Evolutionary conservation across 2,113 vertebrate species (phyloP).

Genomic region (Xiphophorus hellerii): DNA sequence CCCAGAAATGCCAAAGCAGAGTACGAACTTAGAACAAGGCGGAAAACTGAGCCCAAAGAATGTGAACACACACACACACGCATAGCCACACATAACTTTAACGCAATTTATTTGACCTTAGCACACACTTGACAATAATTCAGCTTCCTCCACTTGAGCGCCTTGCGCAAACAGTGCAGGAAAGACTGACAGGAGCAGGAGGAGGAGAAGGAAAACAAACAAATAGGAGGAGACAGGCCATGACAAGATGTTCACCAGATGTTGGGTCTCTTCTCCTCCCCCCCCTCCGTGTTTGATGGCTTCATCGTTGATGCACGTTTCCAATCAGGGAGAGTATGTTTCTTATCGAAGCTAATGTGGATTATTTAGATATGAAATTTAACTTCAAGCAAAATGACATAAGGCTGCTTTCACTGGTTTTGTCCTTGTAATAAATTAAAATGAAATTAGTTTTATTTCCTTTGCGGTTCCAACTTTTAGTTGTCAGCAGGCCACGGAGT

Average conservation of each 20-base stretch:
- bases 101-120: neutral
- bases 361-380: neutral
- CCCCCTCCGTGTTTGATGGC: neutral
- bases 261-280: neutral
- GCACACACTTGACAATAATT: neutral
- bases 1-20: too few species aligned
- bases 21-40: neutral
- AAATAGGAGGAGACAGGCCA: neutral
- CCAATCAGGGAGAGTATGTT: too few species aligned
- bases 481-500: neutral
- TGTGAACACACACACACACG: neutral
- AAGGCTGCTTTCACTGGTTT: neutral
- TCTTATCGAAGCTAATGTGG: neutral
- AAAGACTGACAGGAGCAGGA: slow-evolving; percentile 5
- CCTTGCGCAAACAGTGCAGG: neutral
- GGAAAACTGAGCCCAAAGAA: neutral
- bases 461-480: neutral
- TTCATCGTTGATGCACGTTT: neutral
- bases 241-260: slow-evolving; percentile 6
- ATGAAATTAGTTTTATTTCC: neutral
- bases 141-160: neutral
- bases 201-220: neutral
- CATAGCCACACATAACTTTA: neutral
- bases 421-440: neutral
- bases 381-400: neutral